These are phyloP conservation scores for Sarcophilus harrisii DNA, from an alignment of 2,797 vertebrate genomes.

Conservation along the genomic window DNA sequence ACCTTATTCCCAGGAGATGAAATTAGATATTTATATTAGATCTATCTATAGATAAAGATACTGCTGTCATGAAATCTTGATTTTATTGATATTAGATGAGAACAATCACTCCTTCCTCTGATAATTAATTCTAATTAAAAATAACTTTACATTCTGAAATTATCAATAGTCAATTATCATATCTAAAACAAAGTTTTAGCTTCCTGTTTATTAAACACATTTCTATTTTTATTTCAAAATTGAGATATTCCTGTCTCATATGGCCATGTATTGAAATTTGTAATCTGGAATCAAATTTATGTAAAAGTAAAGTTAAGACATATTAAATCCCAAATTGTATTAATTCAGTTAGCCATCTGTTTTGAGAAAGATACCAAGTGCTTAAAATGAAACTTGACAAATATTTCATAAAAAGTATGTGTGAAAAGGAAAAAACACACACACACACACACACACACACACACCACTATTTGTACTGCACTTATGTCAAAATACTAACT, in stretches of 20 bases:
- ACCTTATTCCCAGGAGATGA: neutral
- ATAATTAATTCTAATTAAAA: slow-evolving; percentile 19
- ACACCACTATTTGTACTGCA: slow-evolving; percentile 38
- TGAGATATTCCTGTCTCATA: slow-evolving; percentile 46
- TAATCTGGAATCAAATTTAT: slow-evolving; percentile 58
- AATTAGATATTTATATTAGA: slow-evolving; percentile 13
- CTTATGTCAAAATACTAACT: slow-evolving; percentile 28
- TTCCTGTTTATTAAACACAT: slow-evolving; percentile 50
- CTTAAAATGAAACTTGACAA: slow-evolving; percentile 77
- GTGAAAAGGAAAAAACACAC: neutral
- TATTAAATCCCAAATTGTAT: slow-evolving; percentile 71
- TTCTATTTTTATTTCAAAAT: slow-evolving; percentile 66
- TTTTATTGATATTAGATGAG: slow-evolving; percentile 27
- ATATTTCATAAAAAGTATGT: slow-evolving; percentile 70
- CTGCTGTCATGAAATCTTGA: slow-evolving; percentile 19
- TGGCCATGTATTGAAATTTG: slow-evolving; percentile 44
- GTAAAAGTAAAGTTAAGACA: slow-evolving; percentile 69
- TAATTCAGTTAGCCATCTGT: slow-evolving; percentile 77
- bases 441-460: neutral
- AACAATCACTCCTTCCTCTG: slow-evolving; percentile 21
- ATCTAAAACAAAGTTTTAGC: slow-evolving; percentile 41
- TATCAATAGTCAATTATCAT: slow-evolving; percentile 31
- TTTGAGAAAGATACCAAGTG: slow-evolving; percentile 72
- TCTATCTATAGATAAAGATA: neutral
- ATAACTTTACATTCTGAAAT: neutral